phyloP scores from a whole-genome alignment of 2,113 vertebrate species.

The Oncorhynchus masou region DNA sequence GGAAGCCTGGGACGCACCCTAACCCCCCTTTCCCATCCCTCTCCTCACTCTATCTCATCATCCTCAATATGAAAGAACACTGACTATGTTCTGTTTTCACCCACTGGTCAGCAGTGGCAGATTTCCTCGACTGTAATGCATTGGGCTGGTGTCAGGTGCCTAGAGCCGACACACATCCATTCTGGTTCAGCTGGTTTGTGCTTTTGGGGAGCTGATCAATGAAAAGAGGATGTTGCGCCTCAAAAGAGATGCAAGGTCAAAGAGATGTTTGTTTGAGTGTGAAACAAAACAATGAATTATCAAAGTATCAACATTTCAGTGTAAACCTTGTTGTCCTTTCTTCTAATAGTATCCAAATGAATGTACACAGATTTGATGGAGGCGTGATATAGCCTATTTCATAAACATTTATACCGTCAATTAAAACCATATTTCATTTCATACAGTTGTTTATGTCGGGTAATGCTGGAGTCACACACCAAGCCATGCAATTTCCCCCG shows the following conservation, averaged over 20 bases:
- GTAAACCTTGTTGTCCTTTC: slow-evolving; percentile 59
- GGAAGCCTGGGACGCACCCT: background rate
- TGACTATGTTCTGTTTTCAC: background rate
- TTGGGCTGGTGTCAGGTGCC: slow-evolving; percentile 5
- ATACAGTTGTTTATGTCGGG: slow-evolving; percentile 53
- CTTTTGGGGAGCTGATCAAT: slow-evolving; percentile 36
- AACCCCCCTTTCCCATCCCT: background rate
- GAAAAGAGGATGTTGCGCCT: slow-evolving; percentile 51
- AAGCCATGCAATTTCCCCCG: slow-evolving; percentile 43
- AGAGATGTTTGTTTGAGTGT: slow-evolving; percentile 53
- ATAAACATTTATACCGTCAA: slow-evolving; percentile 67
- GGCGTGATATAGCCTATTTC: slow-evolving; percentile 54
- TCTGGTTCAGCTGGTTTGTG: slow-evolving; percentile 11
- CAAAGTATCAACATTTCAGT: slow-evolving; percentile 32
- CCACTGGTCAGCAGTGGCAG: slow-evolving; percentile 1
- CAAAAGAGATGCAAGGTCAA: slow-evolving; percentile 27
- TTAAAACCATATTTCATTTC: slow-evolving; percentile 69
- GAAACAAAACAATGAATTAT: slow-evolving; percentile 53
- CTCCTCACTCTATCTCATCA: background rate
- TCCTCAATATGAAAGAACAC: background rate
- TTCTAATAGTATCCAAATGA: slow-evolving; percentile 51
- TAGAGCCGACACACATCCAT: slow-evolving; percentile 6
- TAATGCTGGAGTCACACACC: slow-evolving; percentile 29
- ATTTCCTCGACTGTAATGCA: background rate
- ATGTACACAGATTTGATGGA: slow-evolving; percentile 37